Base-by-base conservation (phyloP, 2,888 invertebrate species). In the Leucozona laternaria region DNA sequence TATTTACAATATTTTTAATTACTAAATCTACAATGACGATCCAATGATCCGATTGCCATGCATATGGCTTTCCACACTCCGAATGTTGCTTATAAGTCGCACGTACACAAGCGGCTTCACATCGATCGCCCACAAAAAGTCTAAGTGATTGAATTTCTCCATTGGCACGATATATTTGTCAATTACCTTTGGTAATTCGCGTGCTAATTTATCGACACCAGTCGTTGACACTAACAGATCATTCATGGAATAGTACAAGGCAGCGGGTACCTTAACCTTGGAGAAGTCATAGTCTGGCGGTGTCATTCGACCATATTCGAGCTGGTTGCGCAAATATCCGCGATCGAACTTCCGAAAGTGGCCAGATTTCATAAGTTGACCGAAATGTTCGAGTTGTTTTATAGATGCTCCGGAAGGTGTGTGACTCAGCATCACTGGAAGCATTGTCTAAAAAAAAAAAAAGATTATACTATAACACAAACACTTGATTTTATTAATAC, bases 221-320 rank as follows among this genome's bases (percentile, higher is more conserved):
- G 91, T 90, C 4, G 94, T 93, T 66, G 93, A 92, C 1, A 95
- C 94, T 22, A 96, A 90, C 94, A 95, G 95, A 90, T 97, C 97
- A 17, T 94, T 94, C 4, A 92, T 92, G 8, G 94, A 94, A 89
- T 94, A 94, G 89, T 94, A 94, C 11, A 95, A 90, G 2, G 94
- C 93, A 43, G 94, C 93, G 0, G 95, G 94, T 20, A 93, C 93
- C 80, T 92, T 94, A 11, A 94, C 92, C 43, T 93, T 93, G 17
- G 91, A 91, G 15, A 95, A 89, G 89, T 94, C 93, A 88, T 95
- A 95, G 15, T 92, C 90, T 0, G 95, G 95, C 45, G 95, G 94
- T 0, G 89, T 90, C 57, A 90, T 89, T 53, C 91, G 91, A 64
- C 94, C 93, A 89, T 95, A 95, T 70, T 91, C 91, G 72, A 90